Conservation (phyloP, 2,113 vertebrate genomes). For the Pterocles orientalis region DNA sequence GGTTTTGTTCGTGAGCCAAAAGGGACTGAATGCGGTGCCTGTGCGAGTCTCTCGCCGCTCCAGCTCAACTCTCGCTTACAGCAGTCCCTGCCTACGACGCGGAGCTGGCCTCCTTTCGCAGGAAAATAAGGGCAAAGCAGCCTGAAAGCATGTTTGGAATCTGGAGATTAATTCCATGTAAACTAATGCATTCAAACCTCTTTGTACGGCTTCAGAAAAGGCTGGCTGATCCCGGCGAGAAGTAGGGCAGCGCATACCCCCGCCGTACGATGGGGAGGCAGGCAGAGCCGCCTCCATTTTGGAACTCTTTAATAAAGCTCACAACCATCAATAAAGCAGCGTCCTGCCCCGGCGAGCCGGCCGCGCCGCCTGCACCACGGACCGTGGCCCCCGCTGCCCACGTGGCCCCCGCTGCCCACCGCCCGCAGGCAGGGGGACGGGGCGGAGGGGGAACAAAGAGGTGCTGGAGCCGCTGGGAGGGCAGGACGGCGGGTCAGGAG, state of each 20-base stretch:
- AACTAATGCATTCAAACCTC: constrained; percentile 33
- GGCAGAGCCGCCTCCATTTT: background rate
- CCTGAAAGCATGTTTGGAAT: constrained; percentile 64
- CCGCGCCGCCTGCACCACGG: fast-evolving
- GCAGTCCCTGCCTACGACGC: background rate
- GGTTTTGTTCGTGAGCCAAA: constrained; percentile 44
- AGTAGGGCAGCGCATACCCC: background rate
- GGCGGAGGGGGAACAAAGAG: background rate
- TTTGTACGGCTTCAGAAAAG: background rate
- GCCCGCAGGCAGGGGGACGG: background rate
- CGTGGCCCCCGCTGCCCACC: background rate
- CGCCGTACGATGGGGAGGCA: background rate
- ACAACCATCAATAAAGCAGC: fast-evolving
- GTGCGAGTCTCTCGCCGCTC: background rate
- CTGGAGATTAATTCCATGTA: constrained; percentile 56
- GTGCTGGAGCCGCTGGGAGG: background rate
- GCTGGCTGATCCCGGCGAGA: constrained; percentile 9
- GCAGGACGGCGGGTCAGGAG: background rate
- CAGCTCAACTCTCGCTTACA: background rate
- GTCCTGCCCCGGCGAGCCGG: fast-evolving
- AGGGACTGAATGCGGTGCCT: constrained; percentile 23
- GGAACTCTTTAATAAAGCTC: background rate
- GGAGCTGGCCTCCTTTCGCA: constrained; percentile 31
- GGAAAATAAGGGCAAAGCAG: constrained; percentile 53
- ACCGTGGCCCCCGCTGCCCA: background rate